Percentiles rank a stretch among this genome's conserved stretches.
Evolutionary conservation across 2,888 invertebrate species (phyloP).

Genomic region (Pycnomerus fuliginosus): DNA sequence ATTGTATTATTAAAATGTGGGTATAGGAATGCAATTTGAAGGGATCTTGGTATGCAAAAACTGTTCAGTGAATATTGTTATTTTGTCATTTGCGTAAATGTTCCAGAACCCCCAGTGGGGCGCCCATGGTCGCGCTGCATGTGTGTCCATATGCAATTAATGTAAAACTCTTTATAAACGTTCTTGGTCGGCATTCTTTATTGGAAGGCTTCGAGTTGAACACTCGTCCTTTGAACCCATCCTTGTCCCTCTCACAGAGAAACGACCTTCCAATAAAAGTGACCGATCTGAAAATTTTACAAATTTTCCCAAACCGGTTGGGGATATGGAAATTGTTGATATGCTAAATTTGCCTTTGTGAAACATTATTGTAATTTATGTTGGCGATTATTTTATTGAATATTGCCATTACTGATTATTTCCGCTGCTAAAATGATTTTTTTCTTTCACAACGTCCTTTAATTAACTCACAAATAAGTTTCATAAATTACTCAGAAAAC

Average conservation of each 20-base stretch:
- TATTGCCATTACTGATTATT: too few relatives aligned
- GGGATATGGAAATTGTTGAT: too few relatives aligned
- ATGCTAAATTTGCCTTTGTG: too few relatives aligned
- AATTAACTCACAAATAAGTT: slow-evolving; percentile 3
- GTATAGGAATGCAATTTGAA: slow-evolving; percentile 5
- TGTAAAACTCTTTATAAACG: slow-evolving; percentile 27
- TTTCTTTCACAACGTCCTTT: too few relatives aligned
- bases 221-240: slow-evolving; percentile 17
- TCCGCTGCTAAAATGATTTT: too few relatives aligned
- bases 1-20: slow-evolving; percentile 14
- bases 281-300: slow-evolving; percentile 10
- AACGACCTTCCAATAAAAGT: slow-evolving; percentile 17
- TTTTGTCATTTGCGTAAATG: slow-evolving; percentile 11
- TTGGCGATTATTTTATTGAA: too few relatives aligned
- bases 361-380: too few relatives aligned
- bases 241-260: slow-evolving; percentile 16
- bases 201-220: slow-evolving; percentile 25
- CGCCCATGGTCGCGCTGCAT: slow-evolving; percentile 23
- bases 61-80: too few relatives aligned
- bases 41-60: slow-evolving; percentile 6
- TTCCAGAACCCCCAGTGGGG: slow-evolving; percentile 14
- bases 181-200: slow-evolving; percentile 27
- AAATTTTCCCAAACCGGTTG: background rate
- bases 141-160: slow-evolving; percentile 29
- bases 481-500: background rate